Evolutionary conservation across 2,888 invertebrate species (phyloP).

Genomic region (Linyphia triangularis): DNA sequence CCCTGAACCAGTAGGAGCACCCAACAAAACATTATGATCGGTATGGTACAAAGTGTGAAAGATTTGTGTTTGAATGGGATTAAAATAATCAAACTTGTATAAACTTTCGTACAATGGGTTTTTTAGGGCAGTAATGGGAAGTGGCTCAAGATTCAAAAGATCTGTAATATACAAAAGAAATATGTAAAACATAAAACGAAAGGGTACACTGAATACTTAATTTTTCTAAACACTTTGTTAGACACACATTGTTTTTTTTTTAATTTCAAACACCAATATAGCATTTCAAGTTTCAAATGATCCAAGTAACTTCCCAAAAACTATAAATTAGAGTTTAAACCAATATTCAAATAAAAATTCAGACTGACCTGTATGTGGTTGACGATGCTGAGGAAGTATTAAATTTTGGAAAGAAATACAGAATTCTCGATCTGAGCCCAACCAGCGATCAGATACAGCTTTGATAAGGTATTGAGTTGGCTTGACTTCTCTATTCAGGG

Average conservation of each 20-base stretch:
- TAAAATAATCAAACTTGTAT: slow-evolving; percentile 96
- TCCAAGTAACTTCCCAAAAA: too few relatives aligned
- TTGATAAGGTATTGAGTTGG: slow-evolving; percentile 95
- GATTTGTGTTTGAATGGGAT: slow-evolving; percentile 98
- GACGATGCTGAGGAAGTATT: slow-evolving; percentile 93
- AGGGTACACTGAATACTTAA: too few relatives aligned
- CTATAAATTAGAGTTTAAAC: background rate
- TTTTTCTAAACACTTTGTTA: too few relatives aligned
- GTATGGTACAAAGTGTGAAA: slow-evolving; percentile 98
- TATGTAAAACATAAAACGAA: too few relatives aligned
- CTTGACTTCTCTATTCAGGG: slow-evolving; percentile 90
- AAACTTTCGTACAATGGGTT: slow-evolving; percentile 88
- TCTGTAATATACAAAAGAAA: slow-evolving; percentile 82
- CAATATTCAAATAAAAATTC: background rate
- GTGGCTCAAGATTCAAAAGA: slow-evolving; percentile 91
- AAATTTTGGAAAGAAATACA: slow-evolving; percentile 88
- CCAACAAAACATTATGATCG: slow-evolving; percentile 94
- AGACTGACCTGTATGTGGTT: slow-evolving; percentile 90
- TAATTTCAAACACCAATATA: background rate
- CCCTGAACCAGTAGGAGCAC: slow-evolving; percentile 97
- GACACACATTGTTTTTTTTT: background rate
- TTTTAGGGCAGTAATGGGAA: slow-evolving; percentile 90
- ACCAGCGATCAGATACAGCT: slow-evolving; percentile 92
- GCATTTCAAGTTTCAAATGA: background rate
- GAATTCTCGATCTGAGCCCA: slow-evolving; percentile 83